Percentiles rank a stretch among this genome's conserved stretches.
Conservation (phyloP, 1,140 invertebrate species). For the Streblospio benedicti region DNA sequence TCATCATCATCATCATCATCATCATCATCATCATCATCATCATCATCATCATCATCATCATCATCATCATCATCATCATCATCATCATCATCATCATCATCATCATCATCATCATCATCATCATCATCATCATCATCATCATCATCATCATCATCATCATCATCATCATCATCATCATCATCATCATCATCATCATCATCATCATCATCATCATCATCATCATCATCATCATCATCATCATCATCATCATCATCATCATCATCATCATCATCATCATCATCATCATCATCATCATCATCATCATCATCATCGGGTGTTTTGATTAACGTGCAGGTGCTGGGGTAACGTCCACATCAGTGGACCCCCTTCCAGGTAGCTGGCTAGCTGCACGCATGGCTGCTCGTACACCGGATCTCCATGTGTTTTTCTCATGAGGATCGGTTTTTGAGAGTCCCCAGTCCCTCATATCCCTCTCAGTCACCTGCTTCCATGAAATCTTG, state of each 20-base stretch:
- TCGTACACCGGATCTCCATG: too few relatives aligned
- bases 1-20: background rate
- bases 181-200: background rate
- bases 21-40: background rate
- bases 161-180: background rate
- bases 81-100: background rate
- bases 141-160: background rate
- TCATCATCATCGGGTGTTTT: too few relatives aligned
- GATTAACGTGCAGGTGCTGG: too few relatives aligned
- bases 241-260: background rate
- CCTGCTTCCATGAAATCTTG: too few relatives aligned
- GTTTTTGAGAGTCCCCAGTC: too few relatives aligned
- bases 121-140: background rate
- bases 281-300: background rate
- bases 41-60: background rate
- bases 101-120: background rate
- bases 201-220: background rate
- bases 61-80: background rate
- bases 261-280: background rate
- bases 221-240: background rate
- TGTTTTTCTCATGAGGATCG: too few relatives aligned
- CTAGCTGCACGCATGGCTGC: too few relatives aligned
- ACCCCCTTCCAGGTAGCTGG: too few relatives aligned
- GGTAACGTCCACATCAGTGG: too few relatives aligned
- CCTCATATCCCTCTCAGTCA: too few relatives aligned